Evolutionary conservation across 2,797 vertebrate species (phyloP).

Genomic region (Enteromius mattozi): DNA sequence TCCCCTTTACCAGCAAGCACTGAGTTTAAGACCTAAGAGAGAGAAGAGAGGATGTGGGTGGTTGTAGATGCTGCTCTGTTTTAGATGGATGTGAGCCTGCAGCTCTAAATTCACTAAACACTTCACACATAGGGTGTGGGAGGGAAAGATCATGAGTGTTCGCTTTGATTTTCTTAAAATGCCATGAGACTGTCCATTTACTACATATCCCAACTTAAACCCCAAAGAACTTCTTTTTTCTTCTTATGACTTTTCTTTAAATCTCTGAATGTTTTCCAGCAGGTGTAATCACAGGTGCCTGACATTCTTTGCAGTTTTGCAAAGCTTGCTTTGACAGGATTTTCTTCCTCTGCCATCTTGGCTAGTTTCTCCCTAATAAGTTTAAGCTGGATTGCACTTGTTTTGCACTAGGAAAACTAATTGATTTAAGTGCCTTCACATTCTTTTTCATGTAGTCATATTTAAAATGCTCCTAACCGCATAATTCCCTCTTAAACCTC

Average conservation of each 20-base stretch:
- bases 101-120: conserved; percentile 21
- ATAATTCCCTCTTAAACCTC: conserved; percentile 36
- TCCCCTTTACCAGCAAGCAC: conserved; percentile 36
- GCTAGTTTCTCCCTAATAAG: conserved; percentile 33
- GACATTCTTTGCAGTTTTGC: conserved; percentile 22
- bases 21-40: conserved; percentile 34
- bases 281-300: conserved; percentile 57
- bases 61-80: conserved; percentile 23
- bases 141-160: conserved; percentile 39
- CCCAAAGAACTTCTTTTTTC: conserved; percentile 48
- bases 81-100: conserved; percentile 33
- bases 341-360: conserved; percentile 40
- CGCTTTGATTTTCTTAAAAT: conserved; percentile 43
- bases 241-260: conserved; percentile 25
- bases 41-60: conserved; percentile 40
- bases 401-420: conserved; percentile 60
- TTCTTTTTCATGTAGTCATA: conserved; percentile 52
- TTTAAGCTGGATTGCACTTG: conserved; percentile 62
- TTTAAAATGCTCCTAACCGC: conserved; percentile 53
- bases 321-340: conserved; percentile 43
- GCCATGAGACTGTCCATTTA: conserved; percentile 53
- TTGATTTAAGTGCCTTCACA: conserved; percentile 66
- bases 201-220: conserved; percentile 36
- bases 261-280: conserved; percentile 34
- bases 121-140: conserved; percentile 12